Conservation (phyloP, 2,113 vertebrate species). For the Hydropotes inermis region DNA sequence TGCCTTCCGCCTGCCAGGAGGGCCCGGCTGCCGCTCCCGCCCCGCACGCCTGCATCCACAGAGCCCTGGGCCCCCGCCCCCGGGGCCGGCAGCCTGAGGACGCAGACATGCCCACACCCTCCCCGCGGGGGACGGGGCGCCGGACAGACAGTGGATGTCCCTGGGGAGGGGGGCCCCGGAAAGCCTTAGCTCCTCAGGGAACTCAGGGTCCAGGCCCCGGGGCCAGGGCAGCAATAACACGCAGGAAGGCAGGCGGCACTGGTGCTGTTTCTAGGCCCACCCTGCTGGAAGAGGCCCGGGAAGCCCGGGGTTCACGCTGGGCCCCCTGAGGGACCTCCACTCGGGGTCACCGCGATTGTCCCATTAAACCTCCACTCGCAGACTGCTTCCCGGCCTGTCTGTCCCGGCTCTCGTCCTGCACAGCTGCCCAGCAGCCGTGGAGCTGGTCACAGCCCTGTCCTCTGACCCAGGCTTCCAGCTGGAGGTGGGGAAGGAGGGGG, state of each 20-base stretch:
- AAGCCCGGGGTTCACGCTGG: background rate
- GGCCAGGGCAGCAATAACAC: background rate
- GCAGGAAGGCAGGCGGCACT: background rate
- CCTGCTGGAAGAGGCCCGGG: background rate
- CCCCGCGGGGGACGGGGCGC: background rate
- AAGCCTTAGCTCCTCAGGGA: slow-evolving; percentile 32
- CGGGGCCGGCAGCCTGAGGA: background rate
- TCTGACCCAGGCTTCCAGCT: background rate
- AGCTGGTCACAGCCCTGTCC: too few species aligned
- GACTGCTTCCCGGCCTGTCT: background rate
- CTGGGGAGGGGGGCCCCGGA: background rate
- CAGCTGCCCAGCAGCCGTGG: accelerated
- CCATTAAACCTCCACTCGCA: slow-evolving; percentile 73
- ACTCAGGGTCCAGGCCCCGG: background rate
- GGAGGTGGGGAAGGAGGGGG: too few species aligned
- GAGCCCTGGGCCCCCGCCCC: background rate
- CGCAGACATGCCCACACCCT: background rate
- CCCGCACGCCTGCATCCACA: background rate
- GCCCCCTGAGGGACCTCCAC: background rate
- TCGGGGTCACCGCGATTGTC: background rate
- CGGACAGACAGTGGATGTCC: background rate
- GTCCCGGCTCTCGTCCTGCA: background rate
- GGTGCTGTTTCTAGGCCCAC: background rate
- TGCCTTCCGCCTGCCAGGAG: slow-evolving; percentile 58
- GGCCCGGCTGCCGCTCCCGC: background rate